Evolutionary conservation across 2,888 invertebrate species (phyloP), one percentile per base, ranked within the genome.

Genomic region (Polylopha cassiicola): DNA sequence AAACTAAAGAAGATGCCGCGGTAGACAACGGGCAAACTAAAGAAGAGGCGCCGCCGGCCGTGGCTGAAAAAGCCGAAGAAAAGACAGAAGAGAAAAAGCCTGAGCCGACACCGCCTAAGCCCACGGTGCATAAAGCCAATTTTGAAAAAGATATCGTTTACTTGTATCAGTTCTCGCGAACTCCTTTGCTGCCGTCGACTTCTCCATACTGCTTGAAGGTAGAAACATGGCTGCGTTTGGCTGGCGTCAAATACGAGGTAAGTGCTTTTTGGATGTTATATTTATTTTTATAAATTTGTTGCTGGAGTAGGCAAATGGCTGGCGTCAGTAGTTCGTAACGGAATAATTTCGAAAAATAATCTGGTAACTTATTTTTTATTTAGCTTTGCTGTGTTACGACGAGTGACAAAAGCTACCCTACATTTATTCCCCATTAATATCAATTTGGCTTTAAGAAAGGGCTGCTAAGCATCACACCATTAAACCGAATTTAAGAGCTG

Each of bases 161-260:
- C 87, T 87, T 98, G 73, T 96, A 96, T 81, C 97, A 97, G 84
- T 95, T 97, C 78, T 91, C 95, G 54, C 91, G 97, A 69, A 95
- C 95, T 55, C 94, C 95, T 54, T 87, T 94, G 71, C 87, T 97
- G 69, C 97, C 97, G 44, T 95, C 96, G 47, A 88, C 95, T 61
- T 97, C 96, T 54, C 95, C 96, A 43, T 97, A 93, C 81, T 96
- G 95, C 86, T 90, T 97, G 73, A 97, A 97, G 89, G 94, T 97
- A 61, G 97, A 98, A 88, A 95, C 97, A 65, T 97, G 96, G 95
- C 89, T 98, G 55, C 90, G 97, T 73, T 89, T 97, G 63, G 92
- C 93, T 67, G 95, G 93, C 72, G 89, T 97, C 75, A 95, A 94
- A 87, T 97, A 97, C 85, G 96, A 97, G 95, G 97, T 97, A 86